Evolutionary conservation across 2,113 vertebrate species (phyloP).

Genomic region (Platycercus adscitus): DNA sequence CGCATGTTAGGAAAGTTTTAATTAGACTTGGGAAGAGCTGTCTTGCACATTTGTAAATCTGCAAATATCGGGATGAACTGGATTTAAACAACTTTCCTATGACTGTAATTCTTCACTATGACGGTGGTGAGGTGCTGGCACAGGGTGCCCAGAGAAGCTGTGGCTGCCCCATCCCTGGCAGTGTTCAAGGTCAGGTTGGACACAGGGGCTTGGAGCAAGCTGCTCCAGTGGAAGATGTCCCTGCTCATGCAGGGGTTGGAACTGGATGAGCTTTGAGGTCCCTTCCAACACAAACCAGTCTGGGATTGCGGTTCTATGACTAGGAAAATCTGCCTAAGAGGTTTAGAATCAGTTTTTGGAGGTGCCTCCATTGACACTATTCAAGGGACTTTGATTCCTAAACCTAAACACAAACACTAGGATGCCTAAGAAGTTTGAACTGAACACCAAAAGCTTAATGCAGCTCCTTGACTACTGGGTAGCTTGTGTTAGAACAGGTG

Average conservation of each 20-base stretch:
- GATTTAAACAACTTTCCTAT: not conserved
- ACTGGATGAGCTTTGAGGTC: not conserved
- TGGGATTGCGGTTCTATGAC: not conserved
- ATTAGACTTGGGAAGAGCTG: not conserved
- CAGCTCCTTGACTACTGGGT: not conserved
- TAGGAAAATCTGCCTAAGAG: not conserved
- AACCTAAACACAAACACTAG: not conserved
- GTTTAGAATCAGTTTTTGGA: not conserved
- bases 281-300: not conserved
- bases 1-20: not conserved
- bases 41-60: not conserved
- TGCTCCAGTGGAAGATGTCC: not conserved
- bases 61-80: not conserved
- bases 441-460: not conserved
- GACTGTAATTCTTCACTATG: not conserved
- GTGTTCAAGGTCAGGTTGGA: not conserved
- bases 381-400: not conserved
- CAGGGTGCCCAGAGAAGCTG: not conserved
- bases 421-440: not conserved
- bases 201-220: not conserved
- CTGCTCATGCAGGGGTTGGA: not conserved
- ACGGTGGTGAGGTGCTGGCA: not conserved
- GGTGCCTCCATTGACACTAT: rapidly evolving
- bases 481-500: not conserved
- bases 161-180: not conserved